phyloP scores from a whole-genome alignment of 2,113 vertebrate genomes.

The Chaetodon trifascialis region DNA sequence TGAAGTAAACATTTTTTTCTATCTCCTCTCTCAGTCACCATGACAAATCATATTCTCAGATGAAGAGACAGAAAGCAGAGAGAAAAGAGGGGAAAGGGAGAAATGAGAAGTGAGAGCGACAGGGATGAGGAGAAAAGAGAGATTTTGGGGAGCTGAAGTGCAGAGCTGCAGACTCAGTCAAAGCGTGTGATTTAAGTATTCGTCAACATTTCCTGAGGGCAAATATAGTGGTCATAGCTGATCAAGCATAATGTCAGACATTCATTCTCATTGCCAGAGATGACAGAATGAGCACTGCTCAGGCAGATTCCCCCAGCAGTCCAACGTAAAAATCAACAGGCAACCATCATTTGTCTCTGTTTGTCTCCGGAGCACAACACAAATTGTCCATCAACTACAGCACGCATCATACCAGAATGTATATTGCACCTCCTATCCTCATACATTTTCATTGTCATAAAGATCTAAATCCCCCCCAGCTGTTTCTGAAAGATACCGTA shows the following conservation, averaged over 20 bases:
- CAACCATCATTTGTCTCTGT: constrained; percentile 61
- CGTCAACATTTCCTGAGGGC: constrained; percentile 73
- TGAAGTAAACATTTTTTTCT: constrained; percentile 85
- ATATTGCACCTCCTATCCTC: constrained; percentile 42
- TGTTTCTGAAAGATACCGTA: constrained; percentile 34
- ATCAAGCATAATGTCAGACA: constrained; percentile 81
- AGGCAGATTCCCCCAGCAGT: constrained; percentile 50
- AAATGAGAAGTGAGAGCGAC: constrained; percentile 48
- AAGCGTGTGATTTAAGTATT: constrained; percentile 76
- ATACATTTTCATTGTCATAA: constrained; percentile 57
- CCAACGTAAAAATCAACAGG: constrained; percentile 66
- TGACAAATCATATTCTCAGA: constrained; percentile 87
- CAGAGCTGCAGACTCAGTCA: constrained; percentile 76
- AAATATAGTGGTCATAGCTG: constrained; percentile 81
- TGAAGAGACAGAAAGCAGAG: constrained; percentile 71
- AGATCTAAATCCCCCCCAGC: constrained; percentile 58
- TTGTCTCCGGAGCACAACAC: constrained; percentile 45
- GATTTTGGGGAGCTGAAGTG: constrained; percentile 68
- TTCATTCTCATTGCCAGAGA: constrained; percentile 78
- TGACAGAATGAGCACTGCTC: constrained; percentile 73
- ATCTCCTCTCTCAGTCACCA: constrained; percentile 82
- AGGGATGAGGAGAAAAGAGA: constrained; percentile 50
- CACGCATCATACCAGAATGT: constrained; percentile 45
- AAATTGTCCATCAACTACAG: constrained; percentile 65
- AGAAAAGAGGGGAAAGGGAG: constrained; percentile 34